Percentiles rank a stretch among this genome's conserved stretches.
Evolutionary conservation across 2,113 vertebrate species (phyloP).

Genomic region (Psilopsiagon aurifrons): DNA sequence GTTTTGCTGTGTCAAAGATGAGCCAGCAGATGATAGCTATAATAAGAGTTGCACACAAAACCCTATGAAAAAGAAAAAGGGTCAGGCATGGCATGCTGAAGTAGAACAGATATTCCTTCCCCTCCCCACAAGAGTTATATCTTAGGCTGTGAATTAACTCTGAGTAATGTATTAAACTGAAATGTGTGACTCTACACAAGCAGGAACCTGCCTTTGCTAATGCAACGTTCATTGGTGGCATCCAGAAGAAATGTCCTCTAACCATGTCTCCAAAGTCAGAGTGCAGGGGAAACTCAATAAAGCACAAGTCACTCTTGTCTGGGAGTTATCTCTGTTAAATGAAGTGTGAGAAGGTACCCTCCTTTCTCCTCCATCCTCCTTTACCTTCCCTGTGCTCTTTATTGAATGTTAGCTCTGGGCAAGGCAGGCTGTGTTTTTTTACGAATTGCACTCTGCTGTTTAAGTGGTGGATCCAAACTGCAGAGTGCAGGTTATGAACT

Average conservation of each 20-base stretch:
- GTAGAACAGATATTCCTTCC: not conserved
- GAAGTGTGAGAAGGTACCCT: not conserved
- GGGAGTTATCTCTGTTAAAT: not conserved
- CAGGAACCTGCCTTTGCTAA: not conserved
- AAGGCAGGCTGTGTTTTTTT: not conserved
- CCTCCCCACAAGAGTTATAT: not conserved
- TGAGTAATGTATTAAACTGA: not conserved
- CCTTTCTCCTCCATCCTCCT: not conserved
- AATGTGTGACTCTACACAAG: not conserved
- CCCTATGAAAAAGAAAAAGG: slow-evolving; percentile 65
- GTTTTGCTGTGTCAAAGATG: slow-evolving; percentile 79
- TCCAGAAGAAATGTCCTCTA: not conserved
- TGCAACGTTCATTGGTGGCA: not conserved
- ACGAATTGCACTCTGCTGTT: not conserved
- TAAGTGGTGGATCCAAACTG: not conserved
- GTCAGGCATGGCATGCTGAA: not conserved
- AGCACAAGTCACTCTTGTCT: not conserved
- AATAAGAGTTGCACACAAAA: slow-evolving; percentile 57
- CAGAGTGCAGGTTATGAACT: not conserved
- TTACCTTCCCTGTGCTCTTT: not conserved
- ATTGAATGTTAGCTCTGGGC: not conserved
- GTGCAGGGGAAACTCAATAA: not conserved
- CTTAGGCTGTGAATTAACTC: not conserved
- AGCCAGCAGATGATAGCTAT: slow-evolving; percentile 80
- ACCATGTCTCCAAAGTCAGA: not conserved